phyloP scores from a whole-genome alignment of 2,888 invertebrate species.

The Alcis repandata region DNA sequence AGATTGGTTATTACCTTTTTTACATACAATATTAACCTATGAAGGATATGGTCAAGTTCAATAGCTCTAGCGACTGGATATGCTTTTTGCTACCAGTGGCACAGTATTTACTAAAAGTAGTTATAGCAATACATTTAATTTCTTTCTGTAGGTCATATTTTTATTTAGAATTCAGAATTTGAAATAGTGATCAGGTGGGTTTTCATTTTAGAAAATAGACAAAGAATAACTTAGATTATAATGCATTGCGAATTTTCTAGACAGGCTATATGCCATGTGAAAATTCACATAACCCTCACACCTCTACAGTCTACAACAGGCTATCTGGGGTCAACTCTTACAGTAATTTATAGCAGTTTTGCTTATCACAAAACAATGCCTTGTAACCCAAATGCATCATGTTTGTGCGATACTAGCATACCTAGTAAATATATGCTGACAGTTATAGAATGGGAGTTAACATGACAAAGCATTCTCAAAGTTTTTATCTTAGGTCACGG shows the following conservation, averaged over 20 bases:
- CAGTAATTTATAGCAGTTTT: conserved; percentile 17
- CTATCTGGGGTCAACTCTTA: conserved; percentile 33
- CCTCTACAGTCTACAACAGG: conserved; percentile 30
- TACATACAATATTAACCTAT: conserved; percentile 16
- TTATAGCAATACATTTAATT: too few relatives aligned
- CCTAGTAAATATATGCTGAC: conserved; percentile 17
- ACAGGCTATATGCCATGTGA: neutral
- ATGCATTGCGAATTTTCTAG: neutral
- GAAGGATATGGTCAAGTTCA: too few relatives aligned
- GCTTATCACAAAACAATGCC: conserved; percentile 29
- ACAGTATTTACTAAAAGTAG: too few relatives aligned
- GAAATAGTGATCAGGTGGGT: too few relatives aligned
- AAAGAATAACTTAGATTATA: neutral
- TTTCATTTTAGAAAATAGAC: neutral
- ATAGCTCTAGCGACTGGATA: too few relatives aligned
- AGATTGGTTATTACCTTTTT: conserved; percentile 89
- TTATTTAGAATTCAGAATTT: too few relatives aligned
- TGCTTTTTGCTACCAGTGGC: too few relatives aligned
- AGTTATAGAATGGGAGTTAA: conserved; percentile 7
- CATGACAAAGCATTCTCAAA: conserved; percentile 28
- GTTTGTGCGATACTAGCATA: conserved; percentile 15
- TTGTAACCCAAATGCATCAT: conserved; percentile 28
- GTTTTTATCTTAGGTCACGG: conserved; percentile 17
- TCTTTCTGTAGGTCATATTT: too few relatives aligned
- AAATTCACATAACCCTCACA: conserved; percentile 27